Conservation (phyloP, 1,140 invertebrate genomes). For the Sesamia nonagrioides region DNA sequence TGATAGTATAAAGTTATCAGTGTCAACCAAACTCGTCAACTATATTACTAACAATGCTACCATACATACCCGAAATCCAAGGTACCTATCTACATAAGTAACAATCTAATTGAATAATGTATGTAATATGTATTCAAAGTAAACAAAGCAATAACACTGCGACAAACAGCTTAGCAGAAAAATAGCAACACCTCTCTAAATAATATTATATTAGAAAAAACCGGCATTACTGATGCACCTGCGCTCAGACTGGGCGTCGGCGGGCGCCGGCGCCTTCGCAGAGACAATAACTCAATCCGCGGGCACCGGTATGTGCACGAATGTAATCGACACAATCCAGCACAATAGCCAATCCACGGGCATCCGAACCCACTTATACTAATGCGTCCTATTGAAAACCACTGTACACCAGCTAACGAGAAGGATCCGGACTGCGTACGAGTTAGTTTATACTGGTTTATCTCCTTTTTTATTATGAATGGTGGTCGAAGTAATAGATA, state of each 20-base stretch:
- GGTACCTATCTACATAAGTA: background rate
- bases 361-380: conserved; percentile 67
- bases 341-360: conserved; percentile 66
- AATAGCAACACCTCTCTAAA: conserved; percentile 27
- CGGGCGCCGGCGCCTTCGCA: conserved; percentile 55
- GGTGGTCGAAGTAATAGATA: conserved; percentile 19
- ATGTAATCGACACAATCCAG: conserved; percentile 66
- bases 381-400: conserved; percentile 71
- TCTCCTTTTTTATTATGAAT: conserved; percentile 10
- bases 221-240: conserved; percentile 50
- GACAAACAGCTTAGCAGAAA: conserved; percentile 21
- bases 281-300: conserved; percentile 75
- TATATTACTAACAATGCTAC: too few species aligned
- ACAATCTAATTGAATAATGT: background rate
- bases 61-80: too few species aligned
- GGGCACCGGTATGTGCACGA: conserved; percentile 53
- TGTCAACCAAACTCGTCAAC: too few species aligned
- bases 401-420: conserved; percentile 58
- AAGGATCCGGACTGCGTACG: conserved; percentile 57
- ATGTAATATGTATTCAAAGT: background rate
- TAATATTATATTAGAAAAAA: conserved; percentile 38
- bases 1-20: too few species aligned
- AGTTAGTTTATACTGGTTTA: conserved; percentile 18
- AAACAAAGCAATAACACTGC: conserved; percentile 33
- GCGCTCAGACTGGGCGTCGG: conserved; percentile 62